Percentiles rank a stretch among this genome's conserved stretches.
These are phyloP conservation scores for Campodea augens DNA, from an alignment of 1,140 invertebrate species.

Conservation along the genomic window DNA sequence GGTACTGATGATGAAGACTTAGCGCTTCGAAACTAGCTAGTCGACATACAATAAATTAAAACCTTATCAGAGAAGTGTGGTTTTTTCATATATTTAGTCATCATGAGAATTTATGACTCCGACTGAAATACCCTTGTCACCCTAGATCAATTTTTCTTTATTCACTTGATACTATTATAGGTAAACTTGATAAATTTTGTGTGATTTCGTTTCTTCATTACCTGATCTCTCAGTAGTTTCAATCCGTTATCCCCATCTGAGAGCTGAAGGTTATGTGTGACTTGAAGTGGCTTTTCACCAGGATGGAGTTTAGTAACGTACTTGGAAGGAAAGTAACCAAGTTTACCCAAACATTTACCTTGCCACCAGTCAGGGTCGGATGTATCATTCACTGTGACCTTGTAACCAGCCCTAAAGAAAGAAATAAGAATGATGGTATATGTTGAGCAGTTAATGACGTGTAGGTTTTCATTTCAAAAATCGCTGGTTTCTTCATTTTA, in stretches of 20 bases:
- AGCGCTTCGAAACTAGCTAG: too few species aligned
- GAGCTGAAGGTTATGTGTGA: conserved; percentile 45
- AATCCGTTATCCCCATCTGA: conserved; percentile 36
- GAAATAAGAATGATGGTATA: conserved; percentile 3
- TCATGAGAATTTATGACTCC: too few species aligned
- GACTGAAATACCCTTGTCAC: too few species aligned
- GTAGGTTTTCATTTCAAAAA: too few species aligned
- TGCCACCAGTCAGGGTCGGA: conserved; percentile 94
- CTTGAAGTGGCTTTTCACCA: conserved; percentile 74
- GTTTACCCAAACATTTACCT: conserved; percentile 74
- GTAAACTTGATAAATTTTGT: too few species aligned
- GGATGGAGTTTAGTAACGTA: conserved; percentile 78
- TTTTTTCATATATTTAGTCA: too few species aligned
- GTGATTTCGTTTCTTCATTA: conserved; percentile 17
- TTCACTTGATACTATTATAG: too few species aligned
- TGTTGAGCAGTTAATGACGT: background rate
- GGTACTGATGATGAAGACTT: too few species aligned
- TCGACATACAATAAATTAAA: too few species aligned
- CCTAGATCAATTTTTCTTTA: too few species aligned
- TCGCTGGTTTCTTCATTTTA: too few species aligned
- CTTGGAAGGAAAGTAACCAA: conserved; percentile 87
- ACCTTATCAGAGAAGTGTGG: too few species aligned
- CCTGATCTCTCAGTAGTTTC: conserved; percentile 46
- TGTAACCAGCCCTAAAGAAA: conserved; percentile 61
- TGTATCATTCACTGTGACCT: conserved; percentile 83